A percentile compares a stretch with the other conserved stretches of the same genome.
Evolutionary conservation across 2,888 invertebrate genomes (phyloP).

Genomic region (Anagyrus pseudococci): DNA sequence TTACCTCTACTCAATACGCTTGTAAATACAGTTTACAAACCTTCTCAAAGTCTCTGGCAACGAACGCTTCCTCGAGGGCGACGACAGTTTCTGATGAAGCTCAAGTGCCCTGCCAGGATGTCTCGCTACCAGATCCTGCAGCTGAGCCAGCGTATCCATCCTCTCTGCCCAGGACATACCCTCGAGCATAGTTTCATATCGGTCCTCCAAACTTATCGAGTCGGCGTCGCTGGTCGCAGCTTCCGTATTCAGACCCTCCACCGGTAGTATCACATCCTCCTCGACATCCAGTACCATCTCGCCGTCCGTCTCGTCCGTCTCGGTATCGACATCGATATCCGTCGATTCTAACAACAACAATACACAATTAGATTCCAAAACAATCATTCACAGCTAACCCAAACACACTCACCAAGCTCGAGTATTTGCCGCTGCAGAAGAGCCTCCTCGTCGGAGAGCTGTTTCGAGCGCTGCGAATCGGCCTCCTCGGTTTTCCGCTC

Average conservation of each 20-base stretch:
- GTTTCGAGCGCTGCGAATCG: constrained; percentile 72
- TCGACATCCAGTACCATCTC: constrained; percentile 67
- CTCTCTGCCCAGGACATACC: constrained; percentile 87
- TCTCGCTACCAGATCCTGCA: constrained; percentile 82
- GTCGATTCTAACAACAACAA: constrained; percentile 64
- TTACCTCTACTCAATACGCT: neutral
- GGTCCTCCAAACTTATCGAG: constrained; percentile 57
- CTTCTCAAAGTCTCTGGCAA: constrained; percentile 79
- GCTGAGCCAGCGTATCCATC: constrained; percentile 78
- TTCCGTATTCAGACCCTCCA: neutral
- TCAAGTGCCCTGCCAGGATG: constrained; percentile 92
- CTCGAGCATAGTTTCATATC: constrained; percentile 59
- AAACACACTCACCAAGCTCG: constrained; percentile 63
- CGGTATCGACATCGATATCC: constrained; percentile 80
- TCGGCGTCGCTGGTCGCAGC: constrained; percentile 31
- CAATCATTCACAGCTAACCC: neutral
- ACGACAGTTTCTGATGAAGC: constrained; percentile 91
- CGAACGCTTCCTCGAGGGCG: constrained; percentile 86
- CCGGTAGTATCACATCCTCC: constrained; percentile 50
- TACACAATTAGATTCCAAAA: neutral
- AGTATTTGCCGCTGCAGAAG: constrained; percentile 77
- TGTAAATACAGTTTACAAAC: constrained; percentile 20
- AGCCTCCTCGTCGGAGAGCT: constrained; percentile 78
- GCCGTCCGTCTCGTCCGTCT: constrained; percentile 81
- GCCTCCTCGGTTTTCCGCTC: constrained; percentile 69